A percentile compares a stretch with the other conserved stretches of the same genome.
These are phyloP conservation scores for Falco peregrinus DNA, from an alignment of 2,797 vertebrate species.

Conservation along the genomic window DNA sequence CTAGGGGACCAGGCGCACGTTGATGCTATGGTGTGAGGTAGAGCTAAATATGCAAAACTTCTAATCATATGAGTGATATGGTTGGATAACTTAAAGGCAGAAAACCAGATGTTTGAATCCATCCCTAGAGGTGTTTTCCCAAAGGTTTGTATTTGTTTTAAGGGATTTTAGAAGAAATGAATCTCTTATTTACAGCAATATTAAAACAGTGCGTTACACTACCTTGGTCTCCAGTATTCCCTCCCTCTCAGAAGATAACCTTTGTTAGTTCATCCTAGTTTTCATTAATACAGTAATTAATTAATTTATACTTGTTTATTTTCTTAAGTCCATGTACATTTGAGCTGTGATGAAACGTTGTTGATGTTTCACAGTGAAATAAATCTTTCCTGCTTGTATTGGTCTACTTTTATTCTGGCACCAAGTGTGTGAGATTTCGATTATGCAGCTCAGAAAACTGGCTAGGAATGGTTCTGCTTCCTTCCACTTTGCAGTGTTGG, in stretches of 20 bases:
- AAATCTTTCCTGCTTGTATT: background rate
- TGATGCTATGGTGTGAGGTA: background rate
- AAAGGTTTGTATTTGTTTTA: background rate
- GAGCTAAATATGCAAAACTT: background rate
- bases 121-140: background rate
- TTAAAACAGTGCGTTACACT: background rate
- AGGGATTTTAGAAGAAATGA: background rate
- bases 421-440: background rate
- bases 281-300: fast-evolving
- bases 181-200: background rate
- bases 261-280: background rate
- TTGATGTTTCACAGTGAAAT: background rate
- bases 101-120: background rate
- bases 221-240: background rate
- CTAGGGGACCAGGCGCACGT: fast-evolving
- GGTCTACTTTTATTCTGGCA: background rate
- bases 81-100: background rate
- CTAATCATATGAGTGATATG: background rate
- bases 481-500: background rate
- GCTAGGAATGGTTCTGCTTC: background rate
- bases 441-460: background rate
- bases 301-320: background rate
- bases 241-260: background rate
- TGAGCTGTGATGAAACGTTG: background rate
- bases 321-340: background rate